Conservation (phyloP, 2,797 vertebrate genomes). For the Nyctibius grandis region DNA sequence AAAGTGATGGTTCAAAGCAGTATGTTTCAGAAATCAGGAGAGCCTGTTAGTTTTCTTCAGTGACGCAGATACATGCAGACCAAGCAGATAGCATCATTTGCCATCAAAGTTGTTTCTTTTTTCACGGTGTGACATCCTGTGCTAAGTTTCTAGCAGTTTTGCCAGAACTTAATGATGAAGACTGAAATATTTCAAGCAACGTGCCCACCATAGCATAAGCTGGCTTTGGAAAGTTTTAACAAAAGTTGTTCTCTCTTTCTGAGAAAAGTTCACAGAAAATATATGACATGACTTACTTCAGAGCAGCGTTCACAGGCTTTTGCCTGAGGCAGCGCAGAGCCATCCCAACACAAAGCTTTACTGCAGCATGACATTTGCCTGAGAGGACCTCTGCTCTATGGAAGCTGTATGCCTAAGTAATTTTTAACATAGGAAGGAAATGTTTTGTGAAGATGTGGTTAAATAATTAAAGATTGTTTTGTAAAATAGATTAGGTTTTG, state of each 20-base stretch:
- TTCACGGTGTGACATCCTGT: neutral
- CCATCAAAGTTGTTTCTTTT: neutral
- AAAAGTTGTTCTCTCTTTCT: neutral
- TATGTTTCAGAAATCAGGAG: neutral
- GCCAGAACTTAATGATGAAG: neutral
- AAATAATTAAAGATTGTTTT: neutral
- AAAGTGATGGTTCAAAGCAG: neutral
- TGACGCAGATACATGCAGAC: rapidly evolving
- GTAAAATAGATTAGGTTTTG: neutral
- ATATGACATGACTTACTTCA: neutral
- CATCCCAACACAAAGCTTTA: neutral
- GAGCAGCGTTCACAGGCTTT: neutral
- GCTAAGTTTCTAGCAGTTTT: neutral
- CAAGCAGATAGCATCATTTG: neutral
- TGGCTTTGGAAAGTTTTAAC: neutral
- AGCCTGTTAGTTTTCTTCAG: neutral
- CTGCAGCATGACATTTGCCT: neutral
- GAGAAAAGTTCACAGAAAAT: neutral
- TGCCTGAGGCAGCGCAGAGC: neutral
- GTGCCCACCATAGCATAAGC: neutral
- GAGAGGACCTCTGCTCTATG: neutral
- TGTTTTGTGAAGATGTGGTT: neutral
- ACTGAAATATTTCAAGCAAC: neutral
- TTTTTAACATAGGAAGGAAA: neutral
- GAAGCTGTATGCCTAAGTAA: neutral